phyloP scores from a whole-genome alignment of 2,797 vertebrate genomes.

The Mus minutoides region DNA sequence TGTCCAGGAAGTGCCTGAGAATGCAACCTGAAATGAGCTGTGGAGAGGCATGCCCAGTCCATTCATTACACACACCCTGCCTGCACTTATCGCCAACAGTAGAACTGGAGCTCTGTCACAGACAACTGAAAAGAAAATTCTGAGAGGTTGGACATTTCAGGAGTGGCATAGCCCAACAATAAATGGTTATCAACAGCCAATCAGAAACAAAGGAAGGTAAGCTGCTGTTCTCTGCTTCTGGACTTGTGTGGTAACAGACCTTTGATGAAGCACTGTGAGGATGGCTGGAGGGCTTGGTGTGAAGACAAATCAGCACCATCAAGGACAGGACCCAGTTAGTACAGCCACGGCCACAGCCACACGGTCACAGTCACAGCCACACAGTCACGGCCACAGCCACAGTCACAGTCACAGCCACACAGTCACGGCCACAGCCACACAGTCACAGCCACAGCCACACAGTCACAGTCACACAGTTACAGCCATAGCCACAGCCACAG shows the following conservation, averaged over 20 bases:
- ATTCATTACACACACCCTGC: background rate
- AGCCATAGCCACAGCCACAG: too few relatives aligned
- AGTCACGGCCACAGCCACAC: too few relatives aligned
- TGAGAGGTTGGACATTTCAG: background rate
- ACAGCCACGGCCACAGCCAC: too few relatives aligned
- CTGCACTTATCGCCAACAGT: background rate
- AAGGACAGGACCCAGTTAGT: background rate
- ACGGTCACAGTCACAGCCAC: too few relatives aligned
- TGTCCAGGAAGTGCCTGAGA: background rate
- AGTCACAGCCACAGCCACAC: too few relatives aligned
- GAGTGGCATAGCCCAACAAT: background rate
- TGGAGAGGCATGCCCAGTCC: background rate
- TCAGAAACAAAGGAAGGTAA: conserved; percentile 5
- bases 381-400: too few relatives aligned
- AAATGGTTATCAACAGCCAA: background rate
- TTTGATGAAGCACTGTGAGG: conserved; percentile 14
- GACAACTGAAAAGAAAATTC: conserved; percentile 11
- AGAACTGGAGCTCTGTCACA: background rate
- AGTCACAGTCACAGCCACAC: too few relatives aligned
- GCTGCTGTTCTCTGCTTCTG: background rate
- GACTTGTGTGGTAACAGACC: background rate
- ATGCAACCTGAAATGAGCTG: background rate
- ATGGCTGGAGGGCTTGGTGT: background rate
- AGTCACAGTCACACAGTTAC: too few relatives aligned
- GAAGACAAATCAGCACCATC: conserved; percentile 42